A percentile compares a stretch with the other conserved stretches of the same genome.
These are phyloP conservation scores for Trachymyrmex septentrionalis DNA, from an alignment of 1,140 invertebrate species.

Conservation along the genomic window DNA sequence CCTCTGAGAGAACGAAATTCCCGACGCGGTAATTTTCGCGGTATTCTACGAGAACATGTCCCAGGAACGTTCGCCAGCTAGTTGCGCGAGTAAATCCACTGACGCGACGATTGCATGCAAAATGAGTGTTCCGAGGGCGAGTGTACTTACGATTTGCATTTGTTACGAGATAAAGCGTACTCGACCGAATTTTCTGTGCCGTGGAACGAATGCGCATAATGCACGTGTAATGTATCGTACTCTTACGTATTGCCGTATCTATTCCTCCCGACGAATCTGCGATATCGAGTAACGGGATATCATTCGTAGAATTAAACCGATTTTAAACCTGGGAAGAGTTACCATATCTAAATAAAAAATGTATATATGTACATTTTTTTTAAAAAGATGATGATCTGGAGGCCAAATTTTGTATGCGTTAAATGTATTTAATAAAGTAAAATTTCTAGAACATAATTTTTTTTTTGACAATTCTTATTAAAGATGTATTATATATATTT, in stretches of 20 bases:
- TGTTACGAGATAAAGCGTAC: neutral
- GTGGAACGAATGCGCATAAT: neutral
- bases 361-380: too few relatives aligned
- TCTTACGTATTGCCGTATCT: neutral
- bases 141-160: constrained; percentile 9
- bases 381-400: too few relatives aligned
- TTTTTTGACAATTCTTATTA: too few relatives aligned
- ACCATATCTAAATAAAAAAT: too few relatives aligned
- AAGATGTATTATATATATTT: too few relatives aligned
- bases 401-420: too few relatives aligned
- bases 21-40: neutral
- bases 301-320: neutral
- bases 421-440: too few relatives aligned
- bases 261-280: neutral
- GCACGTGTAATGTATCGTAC: constrained; percentile 5
- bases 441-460: too few relatives aligned
- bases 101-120: constrained; percentile 24
- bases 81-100: constrained; percentile 21
- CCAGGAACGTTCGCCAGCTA: constrained; percentile 5
- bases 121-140: constrained; percentile 14
- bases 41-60: neutral
- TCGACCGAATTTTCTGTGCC: constrained; percentile 32
- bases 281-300: constrained; percentile 23
- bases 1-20: constrained; percentile 22
- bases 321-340: neutral